Conservation (phyloP, 2,797 vertebrate species). For the Notolepis coatsorum region DNA sequence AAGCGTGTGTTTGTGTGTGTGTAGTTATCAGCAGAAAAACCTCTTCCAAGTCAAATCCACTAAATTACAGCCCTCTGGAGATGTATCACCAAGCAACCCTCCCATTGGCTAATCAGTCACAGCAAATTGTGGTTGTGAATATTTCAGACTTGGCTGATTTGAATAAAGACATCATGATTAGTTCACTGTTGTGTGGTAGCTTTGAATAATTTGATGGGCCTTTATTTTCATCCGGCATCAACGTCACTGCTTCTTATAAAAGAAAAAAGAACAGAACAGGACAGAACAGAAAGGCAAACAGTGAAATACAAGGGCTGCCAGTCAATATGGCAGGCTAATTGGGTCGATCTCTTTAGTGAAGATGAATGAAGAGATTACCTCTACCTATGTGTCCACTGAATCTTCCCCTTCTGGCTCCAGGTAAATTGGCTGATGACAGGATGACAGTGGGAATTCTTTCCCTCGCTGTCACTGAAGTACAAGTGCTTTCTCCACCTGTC, state of each 20-base stretch:
- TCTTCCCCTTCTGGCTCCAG: conserved; percentile 71
- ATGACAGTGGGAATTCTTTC: conserved; percentile 64
- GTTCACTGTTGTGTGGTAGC: conserved; percentile 56
- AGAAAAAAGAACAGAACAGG: conserved; percentile 9
- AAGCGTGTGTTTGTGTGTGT: conserved; percentile 48
- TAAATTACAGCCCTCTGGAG: conserved; percentile 74
- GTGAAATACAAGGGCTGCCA: conserved; percentile 63
- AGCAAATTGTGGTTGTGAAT: conserved; percentile 69
- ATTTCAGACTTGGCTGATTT: conserved; percentile 72
- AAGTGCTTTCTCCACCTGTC: conserved; percentile 3
- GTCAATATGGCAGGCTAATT: conserved; percentile 74
- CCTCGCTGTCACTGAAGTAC: conserved; percentile 31
- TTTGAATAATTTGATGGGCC: conserved; percentile 43
- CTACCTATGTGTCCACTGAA: conserved; percentile 70
- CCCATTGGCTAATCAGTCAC: conserved; percentile 74
- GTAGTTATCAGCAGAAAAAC: conserved; percentile 65
- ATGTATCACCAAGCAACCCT: conserved; percentile 68
- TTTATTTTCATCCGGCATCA: conserved; percentile 45
- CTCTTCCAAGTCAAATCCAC: conserved; percentile 67
- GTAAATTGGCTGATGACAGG: conserved; percentile 77
- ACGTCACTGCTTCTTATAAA: conserved; percentile 41
- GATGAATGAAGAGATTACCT: conserved; percentile 79
- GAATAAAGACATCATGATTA: conserved; percentile 73
- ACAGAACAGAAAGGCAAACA: conserved; percentile 38
- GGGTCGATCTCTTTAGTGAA: conserved; percentile 75